Evolutionary conservation across 2,113 vertebrate species (phyloP), one percentile per base, ranked within the genome.

Genomic region (Oryzias curvinotus): DNA sequence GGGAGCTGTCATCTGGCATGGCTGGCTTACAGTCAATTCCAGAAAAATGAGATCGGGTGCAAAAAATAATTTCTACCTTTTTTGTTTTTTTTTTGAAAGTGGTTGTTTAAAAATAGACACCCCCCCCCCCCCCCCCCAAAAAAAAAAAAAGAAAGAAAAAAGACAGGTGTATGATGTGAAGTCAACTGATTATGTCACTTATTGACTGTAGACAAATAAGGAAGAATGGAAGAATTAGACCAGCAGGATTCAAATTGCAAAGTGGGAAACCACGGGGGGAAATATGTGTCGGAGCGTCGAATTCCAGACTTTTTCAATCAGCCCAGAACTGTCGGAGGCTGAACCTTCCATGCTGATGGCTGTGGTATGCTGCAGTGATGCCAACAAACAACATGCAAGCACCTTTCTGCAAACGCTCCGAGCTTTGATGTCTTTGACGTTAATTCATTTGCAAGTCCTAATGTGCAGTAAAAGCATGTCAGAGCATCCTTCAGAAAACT

Each of bases 271-370:
- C 70, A 68, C 63, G 70, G 61, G 62, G 44, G 61, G 54, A 83
- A 73, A 70, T 68, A 70, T 62, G 18, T 76, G 48, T 55, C 44
- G 2, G 16, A 45, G 17, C 2, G 45, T 50, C 63, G 62, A 71
- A 81, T 43, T 71, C 60, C 67, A 65, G 79, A 81, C 64, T 61
- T 57, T 82, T 82, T 89, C 86, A 87, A 81, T 88, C 81, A 80
- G 73, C n/a, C 56, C 14, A 14, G 55, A 88, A 73, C 87, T 87
- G 80, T 73, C 64, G 75, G 82, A 53, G 72, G 41, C 70, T 46
- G 63, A 44, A 59, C 28, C 52, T 62, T 67, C 68, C 47, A 65
- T 57, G 63, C 47, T 73, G 67, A 3, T 36, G 36, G 36, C 36
- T 12, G 36, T 10, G 36, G 36, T 36, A 23, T 23, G 21, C 21